These are phyloP conservation scores for Lateolabrax maculatus DNA, from an alignment of 2,797 vertebrate species.

Conservation along the genomic window DNA sequence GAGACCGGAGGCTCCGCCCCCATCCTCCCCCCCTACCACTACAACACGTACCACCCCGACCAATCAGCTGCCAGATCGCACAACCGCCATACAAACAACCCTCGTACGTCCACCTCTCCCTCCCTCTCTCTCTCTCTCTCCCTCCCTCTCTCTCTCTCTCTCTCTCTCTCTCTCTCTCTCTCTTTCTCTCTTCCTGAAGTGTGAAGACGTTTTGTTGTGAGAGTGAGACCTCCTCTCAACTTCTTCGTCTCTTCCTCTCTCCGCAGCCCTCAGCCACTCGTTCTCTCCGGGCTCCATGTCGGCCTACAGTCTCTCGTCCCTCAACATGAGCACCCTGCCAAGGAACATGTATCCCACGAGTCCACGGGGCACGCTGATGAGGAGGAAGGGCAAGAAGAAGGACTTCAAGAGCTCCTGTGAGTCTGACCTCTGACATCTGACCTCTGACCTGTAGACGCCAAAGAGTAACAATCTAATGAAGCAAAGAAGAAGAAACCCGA, in stretches of 20 bases:
- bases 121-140: slow-evolving; percentile 17
- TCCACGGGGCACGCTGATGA: slow-evolving; percentile 96
- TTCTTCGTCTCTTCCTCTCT: slow-evolving; percentile 18
- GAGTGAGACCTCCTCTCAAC: neutral
- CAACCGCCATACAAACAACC: slow-evolving; percentile 79
- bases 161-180: neutral
- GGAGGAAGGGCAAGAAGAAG: slow-evolving; percentile 97
- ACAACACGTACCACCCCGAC: slow-evolving; percentile 93
- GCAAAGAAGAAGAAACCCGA: no score
- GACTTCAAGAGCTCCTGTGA: slow-evolving; percentile 98
- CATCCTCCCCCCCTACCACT: slow-evolving; percentile 91
- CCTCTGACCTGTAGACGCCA: no score
- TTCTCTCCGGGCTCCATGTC: slow-evolving; percentile 92
- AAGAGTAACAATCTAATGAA: no score
- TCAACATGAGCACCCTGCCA: slow-evolving; percentile 96
- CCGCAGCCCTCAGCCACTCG: slow-evolving; percentile 83
- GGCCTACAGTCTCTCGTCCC: slow-evolving; percentile 97
- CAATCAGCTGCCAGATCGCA: slow-evolving; percentile 81
- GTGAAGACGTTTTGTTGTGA: neutral
- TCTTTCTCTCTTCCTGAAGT: neutral
- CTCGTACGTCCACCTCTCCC: slow-evolving; percentile 67
- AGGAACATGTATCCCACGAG: slow-evolving; percentile 97
- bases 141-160: neutral
- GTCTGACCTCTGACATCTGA: slow-evolving; percentile 67
- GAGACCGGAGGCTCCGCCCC: slow-evolving; percentile 86